phyloP scores from a whole-genome alignment of 2,888 invertebrate genomes.

The Teinopalpus imperialis region DNA sequence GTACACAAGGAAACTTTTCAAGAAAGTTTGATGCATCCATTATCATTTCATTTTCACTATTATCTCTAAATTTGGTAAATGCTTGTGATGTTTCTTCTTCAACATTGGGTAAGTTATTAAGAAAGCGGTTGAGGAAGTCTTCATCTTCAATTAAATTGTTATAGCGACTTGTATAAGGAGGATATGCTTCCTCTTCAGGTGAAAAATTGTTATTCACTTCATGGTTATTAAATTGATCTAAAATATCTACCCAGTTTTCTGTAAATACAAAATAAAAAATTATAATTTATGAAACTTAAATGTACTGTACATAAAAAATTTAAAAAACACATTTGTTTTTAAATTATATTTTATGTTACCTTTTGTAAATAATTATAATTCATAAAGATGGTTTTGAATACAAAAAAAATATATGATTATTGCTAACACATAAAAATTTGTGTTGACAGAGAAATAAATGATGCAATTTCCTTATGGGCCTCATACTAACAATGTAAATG shows the following conservation, averaged over 20 bases:
- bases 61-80: constrained; percentile 65
- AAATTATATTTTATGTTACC: too few relatives aligned
- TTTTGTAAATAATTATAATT: too few relatives aligned
- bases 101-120: constrained; percentile 63
- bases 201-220: constrained; percentile 62
- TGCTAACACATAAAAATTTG: too few relatives aligned
- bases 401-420: too few relatives aligned
- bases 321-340: too few relatives aligned
- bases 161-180: constrained; percentile 56
- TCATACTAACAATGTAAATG: too few relatives aligned
- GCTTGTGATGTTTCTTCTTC: constrained; percentile 61
- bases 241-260: constrained; percentile 77
- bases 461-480: too few relatives aligned
- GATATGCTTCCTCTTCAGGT: constrained; percentile 67
- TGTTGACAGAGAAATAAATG: too few relatives aligned
- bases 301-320: too few relatives aligned
- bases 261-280: constrained; percentile 35
- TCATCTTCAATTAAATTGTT: constrained; percentile 62
- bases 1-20: constrained; percentile 82
- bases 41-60: constrained; percentile 67
- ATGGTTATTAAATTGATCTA: constrained; percentile 69
- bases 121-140: constrained; percentile 64
- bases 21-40: constrained; percentile 75
- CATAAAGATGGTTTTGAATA: too few relatives aligned
- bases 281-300: too few relatives aligned